These are phyloP conservation scores for Achatina immaculata DNA, from an alignment of 1,140 invertebrate genomes.

Conservation along the genomic window DNA sequence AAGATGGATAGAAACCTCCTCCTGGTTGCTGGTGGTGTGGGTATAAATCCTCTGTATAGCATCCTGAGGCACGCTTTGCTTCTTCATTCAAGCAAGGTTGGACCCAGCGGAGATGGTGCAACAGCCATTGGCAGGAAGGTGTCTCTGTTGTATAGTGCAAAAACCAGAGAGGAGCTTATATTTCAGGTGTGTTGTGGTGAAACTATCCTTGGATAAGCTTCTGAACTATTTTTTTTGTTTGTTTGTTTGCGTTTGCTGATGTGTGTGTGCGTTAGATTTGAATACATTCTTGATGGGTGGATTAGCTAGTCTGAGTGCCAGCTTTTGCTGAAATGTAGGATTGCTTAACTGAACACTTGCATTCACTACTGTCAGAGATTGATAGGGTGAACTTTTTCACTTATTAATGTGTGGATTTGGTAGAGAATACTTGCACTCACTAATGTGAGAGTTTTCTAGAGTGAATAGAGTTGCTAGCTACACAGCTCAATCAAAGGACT, in stretches of 20 bases:
- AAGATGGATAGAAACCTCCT: conserved; percentile 52
- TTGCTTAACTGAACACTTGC: not conserved
- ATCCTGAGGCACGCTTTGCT: conserved; percentile 65
- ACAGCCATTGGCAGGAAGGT: conserved; percentile 42
- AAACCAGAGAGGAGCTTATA: conserved; percentile 63
- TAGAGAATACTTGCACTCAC: no score
- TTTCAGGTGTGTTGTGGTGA: conserved; percentile 57
- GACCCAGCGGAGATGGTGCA: conserved; percentile 20
- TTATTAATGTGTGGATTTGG: no score
- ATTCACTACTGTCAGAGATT: not conserved
- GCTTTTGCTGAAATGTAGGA: not conserved
- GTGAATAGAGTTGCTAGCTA: no score
- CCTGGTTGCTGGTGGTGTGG: conserved; percentile 71
- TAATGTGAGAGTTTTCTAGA: no score
- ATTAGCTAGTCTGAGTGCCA: not conserved
- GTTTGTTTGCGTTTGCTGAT: not conserved
- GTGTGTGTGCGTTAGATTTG: no score
- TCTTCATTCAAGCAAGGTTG: conserved; percentile 37
- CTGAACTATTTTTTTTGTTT: conserved; percentile 34
- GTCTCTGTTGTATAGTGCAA: conserved; percentile 64
- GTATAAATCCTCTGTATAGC: conserved; percentile 70
- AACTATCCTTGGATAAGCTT: not conserved
- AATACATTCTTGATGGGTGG: no score
- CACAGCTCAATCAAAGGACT: no score
- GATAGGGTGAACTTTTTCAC: no score